These are phyloP conservation scores for Tipula unca DNA, from an alignment of 2,888 invertebrate species.

Conservation along the genomic window DNA sequence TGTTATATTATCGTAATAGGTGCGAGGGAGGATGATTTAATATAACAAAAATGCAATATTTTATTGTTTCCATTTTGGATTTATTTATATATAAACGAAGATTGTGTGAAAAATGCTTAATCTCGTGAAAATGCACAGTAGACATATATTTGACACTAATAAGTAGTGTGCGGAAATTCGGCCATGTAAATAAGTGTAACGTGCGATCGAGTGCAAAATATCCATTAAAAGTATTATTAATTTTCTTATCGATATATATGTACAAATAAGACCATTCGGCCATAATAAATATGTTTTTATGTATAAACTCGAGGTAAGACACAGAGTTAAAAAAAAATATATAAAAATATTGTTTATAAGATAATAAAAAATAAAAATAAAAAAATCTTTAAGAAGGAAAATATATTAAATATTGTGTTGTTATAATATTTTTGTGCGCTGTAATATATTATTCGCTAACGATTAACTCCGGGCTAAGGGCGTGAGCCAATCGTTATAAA, in stretches of 20 bases:
- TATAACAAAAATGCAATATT: not conserved
- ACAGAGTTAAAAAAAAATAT: not conserved
- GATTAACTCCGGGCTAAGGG: slow-evolving; percentile 22
- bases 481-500: slow-evolving; percentile 20
- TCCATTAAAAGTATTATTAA: not conserved
- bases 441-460: slow-evolving; percentile 22
- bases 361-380: too few relatives aligned
- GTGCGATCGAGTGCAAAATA: not conserved
- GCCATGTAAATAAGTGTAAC: not conserved
- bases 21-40: not conserved
- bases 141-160: not conserved
- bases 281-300: not conserved
- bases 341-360: not conserved
- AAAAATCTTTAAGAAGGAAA: not conserved
- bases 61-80: not conserved
- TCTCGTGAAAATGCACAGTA: not conserved
- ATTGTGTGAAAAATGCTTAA: not conserved
- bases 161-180: not conserved
- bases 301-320: not conserved
- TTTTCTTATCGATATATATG: not conserved
- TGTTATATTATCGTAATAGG: not conserved
- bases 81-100: not conserved
- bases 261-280: not conserved
- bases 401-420: slow-evolving; percentile 8
- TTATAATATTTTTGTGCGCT: not conserved